phyloP scores from a whole-genome alignment of 2,113 vertebrate species.

The Etia nguti region DNA sequence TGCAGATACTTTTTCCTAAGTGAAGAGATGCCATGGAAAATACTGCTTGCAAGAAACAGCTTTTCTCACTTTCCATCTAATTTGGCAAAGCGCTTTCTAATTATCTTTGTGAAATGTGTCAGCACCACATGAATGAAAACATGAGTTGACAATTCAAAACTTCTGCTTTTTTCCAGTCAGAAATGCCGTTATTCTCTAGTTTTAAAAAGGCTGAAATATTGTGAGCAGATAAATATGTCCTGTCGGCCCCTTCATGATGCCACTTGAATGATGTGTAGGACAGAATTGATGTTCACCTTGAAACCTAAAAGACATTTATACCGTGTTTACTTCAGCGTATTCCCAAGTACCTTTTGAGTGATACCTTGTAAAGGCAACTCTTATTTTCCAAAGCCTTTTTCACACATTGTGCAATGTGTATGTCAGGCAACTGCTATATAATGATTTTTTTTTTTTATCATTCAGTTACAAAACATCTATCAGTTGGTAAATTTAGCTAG shows the following conservation, averaged over 20 bases:
- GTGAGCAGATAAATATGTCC: background rate
- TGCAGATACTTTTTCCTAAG: background rate
- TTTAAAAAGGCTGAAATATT: background rate
- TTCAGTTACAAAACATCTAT: background rate
- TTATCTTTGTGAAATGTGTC: constrained; percentile 4
- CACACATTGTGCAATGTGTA: background rate
- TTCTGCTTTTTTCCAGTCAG: background rate
- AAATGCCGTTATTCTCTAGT: background rate
- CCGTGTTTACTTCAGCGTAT: background rate
- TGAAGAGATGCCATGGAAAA: background rate
- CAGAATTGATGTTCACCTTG: background rate
- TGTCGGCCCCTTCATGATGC: background rate
- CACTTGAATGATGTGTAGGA: background rate
- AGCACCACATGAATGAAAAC: background rate
- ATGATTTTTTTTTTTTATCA: background rate
- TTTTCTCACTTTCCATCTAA: background rate
- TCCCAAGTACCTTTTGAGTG: background rate
- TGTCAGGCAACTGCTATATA: background rate
- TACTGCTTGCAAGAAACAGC: background rate
- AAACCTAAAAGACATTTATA: background rate
- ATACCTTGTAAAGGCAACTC: background rate
- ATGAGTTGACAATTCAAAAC: background rate
- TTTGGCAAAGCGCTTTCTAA: background rate
- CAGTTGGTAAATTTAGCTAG: background rate
- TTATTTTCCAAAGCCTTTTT: background rate